Evolutionary conservation across 2,797 vertebrate species (phyloP), one percentile per base, ranked within the genome.

Genomic region (Phoeniculus purpureus): DNA sequence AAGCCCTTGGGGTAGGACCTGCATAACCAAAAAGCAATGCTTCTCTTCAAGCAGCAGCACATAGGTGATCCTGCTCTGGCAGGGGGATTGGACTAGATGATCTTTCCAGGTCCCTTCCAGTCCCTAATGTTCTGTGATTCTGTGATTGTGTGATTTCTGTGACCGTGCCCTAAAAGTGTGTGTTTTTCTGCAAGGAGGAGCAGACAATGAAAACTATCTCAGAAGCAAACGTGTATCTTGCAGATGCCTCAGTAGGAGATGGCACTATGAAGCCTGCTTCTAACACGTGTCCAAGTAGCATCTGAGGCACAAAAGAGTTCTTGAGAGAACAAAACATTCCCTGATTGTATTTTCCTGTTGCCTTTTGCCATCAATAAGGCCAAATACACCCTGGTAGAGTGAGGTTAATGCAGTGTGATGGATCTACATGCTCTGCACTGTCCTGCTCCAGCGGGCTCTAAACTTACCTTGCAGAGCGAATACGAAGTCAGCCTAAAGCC

Each of bases 331-430:
- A 4, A 85, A 75, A 25, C 8, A 7, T 55, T 58, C 13, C 25
- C 21, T 40, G 27, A 20, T 8, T 60, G 31, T 26, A 18, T 51
- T 73, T 55, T 60, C 6, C n/a, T 31, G 3, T 29, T 34, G 8
- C 6, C 25, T 62, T 88, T 43, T 58, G 47, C 15, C 37, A 54
- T 4, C 0, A 2, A 27, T 9, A 15, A 10, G n/a, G 6, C 45
- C 14, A 32, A 8, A 3, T 62, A 70, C 68, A 45, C 19, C 5
- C n/a, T 40, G 50, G 23, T 5, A 29, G 12, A 6, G 4, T 15
- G 43, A 31, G 19, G 26, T 10, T 74, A 45, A 37, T 1, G 5
- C 31, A 10, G 2, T 19, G 56, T 3, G 0, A 1, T 50, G 31
- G 29, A 10, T 12, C 21, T 7, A 31, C 22, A 25, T 0, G 1